phyloP scores from a whole-genome alignment of 1,140 invertebrate species.

The Orchestia grillus region DNA sequence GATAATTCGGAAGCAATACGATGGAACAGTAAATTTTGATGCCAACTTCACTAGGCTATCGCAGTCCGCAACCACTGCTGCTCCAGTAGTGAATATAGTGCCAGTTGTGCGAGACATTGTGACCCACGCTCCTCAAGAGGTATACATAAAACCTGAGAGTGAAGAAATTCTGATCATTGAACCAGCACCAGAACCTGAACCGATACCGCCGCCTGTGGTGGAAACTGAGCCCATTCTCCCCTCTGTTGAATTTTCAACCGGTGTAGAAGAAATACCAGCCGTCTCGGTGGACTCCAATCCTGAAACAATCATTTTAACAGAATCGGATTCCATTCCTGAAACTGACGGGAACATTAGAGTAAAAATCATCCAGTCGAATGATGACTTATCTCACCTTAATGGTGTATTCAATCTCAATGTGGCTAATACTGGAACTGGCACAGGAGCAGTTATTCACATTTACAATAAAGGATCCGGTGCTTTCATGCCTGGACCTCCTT shows the following conservation, averaged over 20 bases:
- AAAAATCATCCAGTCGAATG: neutral
- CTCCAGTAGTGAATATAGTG: neutral
- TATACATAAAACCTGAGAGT: neutral
- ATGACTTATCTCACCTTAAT: neutral
- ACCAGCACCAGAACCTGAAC: neutral
- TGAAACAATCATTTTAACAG: neutral
- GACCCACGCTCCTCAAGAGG: neutral
- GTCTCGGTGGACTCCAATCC: neutral
- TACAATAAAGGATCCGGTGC: neutral
- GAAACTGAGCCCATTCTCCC: neutral
- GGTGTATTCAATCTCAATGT: slow-evolving; percentile 15
- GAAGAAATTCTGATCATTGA: neutral
- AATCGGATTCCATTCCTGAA: neutral
- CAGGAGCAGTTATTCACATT: neutral
- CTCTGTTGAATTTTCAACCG: neutral
- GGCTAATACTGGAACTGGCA: slow-evolving; percentile 22
- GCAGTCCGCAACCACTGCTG: neutral
- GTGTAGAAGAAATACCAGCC: neutral
- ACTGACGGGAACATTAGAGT: neutral
- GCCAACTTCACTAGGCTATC: neutral
- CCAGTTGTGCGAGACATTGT: neutral
- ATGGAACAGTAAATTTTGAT: slow-evolving; percentile 2
- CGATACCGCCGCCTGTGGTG: neutral
- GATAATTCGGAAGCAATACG: neutral
- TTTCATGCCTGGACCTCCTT: neutral